Evolutionary conservation across 1,140 invertebrate genomes (phyloP).

Genomic region (Leguminivora glycinivorella): DNA sequence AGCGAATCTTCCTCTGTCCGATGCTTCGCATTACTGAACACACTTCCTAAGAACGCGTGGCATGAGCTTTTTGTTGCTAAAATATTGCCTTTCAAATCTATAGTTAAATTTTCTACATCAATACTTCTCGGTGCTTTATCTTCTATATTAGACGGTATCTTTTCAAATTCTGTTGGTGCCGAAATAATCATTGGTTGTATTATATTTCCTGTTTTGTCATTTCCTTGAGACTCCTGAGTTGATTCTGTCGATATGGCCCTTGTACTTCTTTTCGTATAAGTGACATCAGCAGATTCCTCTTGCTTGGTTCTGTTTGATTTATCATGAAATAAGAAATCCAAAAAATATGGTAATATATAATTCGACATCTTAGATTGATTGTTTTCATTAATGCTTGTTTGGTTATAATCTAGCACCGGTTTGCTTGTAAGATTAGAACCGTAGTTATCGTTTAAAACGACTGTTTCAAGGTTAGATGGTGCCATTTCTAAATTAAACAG

Average conservation of each 20-base stretch:
- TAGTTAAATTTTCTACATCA: constrained; percentile 41
- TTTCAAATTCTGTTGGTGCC: constrained; percentile 30
- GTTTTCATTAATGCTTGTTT: background rate
- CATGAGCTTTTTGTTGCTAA: constrained; percentile 60
- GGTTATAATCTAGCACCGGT: background rate
- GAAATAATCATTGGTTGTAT: constrained; percentile 34
- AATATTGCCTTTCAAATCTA: constrained; percentile 68
- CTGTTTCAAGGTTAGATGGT: background rate
- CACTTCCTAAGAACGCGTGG: constrained; percentile 66
- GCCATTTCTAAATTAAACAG: background rate
- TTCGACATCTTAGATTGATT: constrained; percentile 15
- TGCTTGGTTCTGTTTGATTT: constrained; percentile 22
- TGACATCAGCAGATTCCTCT: constrained; percentile 1
- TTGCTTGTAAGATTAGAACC: background rate
- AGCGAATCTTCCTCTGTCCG: constrained; percentile 48
- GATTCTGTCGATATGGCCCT: background rate
- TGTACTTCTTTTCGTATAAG: background rate
- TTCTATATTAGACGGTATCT: constrained; percentile 9
- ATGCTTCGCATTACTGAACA: constrained; percentile 58
- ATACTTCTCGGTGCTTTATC: constrained; percentile 31
- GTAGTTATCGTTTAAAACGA: background rate
- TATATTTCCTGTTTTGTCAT: background rate
- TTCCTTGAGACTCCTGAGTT: no score
- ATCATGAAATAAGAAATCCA: constrained; percentile 49
- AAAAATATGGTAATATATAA: constrained; percentile 44